Evolutionary conservation across 2,797 vertebrate species (phyloP), one percentile per base, ranked within the genome.

Genomic region (Pristis pectinata): DNA sequence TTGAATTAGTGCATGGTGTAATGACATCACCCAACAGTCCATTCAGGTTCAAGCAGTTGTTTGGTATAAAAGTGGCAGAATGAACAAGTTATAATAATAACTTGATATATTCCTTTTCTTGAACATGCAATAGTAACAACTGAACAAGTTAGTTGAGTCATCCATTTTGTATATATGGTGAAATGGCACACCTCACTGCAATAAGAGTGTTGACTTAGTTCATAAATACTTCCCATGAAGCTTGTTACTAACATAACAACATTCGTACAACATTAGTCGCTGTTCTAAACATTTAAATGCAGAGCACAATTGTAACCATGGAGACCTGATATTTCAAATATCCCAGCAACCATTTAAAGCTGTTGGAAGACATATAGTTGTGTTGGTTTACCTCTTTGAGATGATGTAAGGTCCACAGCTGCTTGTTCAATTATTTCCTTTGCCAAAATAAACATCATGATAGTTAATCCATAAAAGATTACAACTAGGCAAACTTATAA

Each of bases 161-260:
- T 41, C 87, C 59, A 19, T 67, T 91, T 89, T 91, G 59, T 91
- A 41, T 64, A 64, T 67, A 67, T 91, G n/a, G 87, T 91, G 22
- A 61, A 91, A 91, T 10, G 61, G 59, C n/a, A 41, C 87, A 91
- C 61, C 19, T 91, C 59, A 64, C 59, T 91, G 87, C 87, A 91
- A 67, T 91, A 91, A 91, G 61, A 64, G n/a, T 67, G 59, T 64
- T 89, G 59, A 91, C 61, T 67, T 19, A 91, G 8, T 67, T 67
- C 61, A 91, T 19, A 41, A 41, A 64, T 91, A 67, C 87, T 91
- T 91, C 87, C 87, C 87, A 64, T n/a, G 59, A 91, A 41, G 59
- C 37, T 91, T 67, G 61, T 91, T 61, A 64, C 56, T 89, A 34
- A 34, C 56, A 89, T 89, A 34, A 41, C n/a, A 91, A 37, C 64